phyloP scores from a whole-genome alignment of 2,113 vertebrate genomes.

The Aptenodytes forsteri region DNA sequence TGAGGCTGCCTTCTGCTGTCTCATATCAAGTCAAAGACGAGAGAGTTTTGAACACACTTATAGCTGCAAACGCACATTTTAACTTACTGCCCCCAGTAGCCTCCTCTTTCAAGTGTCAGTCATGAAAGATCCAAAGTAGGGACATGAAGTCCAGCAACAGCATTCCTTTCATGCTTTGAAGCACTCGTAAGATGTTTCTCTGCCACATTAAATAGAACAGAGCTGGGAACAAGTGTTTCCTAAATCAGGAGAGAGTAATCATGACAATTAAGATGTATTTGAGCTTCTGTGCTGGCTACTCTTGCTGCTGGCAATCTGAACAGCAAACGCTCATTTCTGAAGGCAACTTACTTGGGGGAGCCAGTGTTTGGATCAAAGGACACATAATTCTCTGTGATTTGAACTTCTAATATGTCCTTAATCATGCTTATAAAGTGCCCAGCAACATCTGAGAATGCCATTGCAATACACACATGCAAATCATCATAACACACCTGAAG shows the following conservation, averaged over 20 bases:
- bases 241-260: conserved; percentile 1
- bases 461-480: neutral
- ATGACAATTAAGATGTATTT: conserved; percentile 59
- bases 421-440: neutral
- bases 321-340: conserved; percentile 10
- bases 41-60: neutral
- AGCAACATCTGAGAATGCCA: neutral
- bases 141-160: neutral
- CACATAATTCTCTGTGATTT: conserved; percentile 12
- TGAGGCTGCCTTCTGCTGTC: neutral
- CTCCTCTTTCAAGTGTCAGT: neutral
- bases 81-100: neutral
- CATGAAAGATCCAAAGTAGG: neutral
- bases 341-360: neutral
- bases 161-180: neutral
- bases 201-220: neutral
- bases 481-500: neutral
- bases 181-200: neutral
- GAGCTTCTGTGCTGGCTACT: conserved; percentile 41
- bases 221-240: neutral
- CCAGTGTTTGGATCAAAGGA: conserved; percentile 50
- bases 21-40: neutral
- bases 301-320: conserved; percentile 19
- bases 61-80: neutral
- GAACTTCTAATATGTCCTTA: neutral